Conservation (phyloP, 2,797 vertebrate species). For the Taenioides sp. region DNA sequence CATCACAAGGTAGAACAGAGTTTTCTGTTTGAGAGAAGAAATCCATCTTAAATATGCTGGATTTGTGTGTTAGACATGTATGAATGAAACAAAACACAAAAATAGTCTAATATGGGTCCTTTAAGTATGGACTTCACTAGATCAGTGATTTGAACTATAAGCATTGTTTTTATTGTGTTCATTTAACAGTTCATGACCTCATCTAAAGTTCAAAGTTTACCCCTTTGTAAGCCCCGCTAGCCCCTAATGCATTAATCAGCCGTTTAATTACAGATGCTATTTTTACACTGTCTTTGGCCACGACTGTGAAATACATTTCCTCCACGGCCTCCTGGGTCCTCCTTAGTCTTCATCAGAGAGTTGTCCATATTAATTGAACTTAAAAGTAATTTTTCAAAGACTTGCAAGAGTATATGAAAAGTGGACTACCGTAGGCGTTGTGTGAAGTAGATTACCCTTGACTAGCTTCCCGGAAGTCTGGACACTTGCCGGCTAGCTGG, state of each 20-base stretch:
- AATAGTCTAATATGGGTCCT: no score
- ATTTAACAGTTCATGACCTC: neutral
- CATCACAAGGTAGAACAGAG: no score
- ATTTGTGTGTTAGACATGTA: no score
- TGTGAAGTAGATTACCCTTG: constrained; percentile 55
- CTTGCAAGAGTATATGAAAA: constrained; percentile 23
- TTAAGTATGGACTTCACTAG: no score
- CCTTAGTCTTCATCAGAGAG: constrained; percentile 34
- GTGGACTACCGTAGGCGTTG: constrained; percentile 10
- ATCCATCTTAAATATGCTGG: no score
- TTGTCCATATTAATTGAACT: constrained; percentile 32
- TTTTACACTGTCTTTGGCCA: constrained; percentile 17
- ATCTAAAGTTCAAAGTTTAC: constrained; percentile 6
- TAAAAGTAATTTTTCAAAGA: constrained; percentile 39
- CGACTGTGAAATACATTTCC: constrained; percentile 17
- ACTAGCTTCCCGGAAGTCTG: constrained; percentile 38
- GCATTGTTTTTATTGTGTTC: neutral
- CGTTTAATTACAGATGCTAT: constrained; percentile 8
- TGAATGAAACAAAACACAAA: no score
- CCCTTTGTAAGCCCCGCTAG: neutral
- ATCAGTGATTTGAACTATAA: neutral
- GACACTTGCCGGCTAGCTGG: constrained; percentile 30
- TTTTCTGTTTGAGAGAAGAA: no score
- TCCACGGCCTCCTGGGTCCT: constrained; percentile 17
- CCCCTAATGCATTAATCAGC: constrained; percentile 8